These are phyloP conservation scores for Odobenus rosmarus DNA, from an alignment of 2,113 vertebrate species.

Conservation along the genomic window DNA sequence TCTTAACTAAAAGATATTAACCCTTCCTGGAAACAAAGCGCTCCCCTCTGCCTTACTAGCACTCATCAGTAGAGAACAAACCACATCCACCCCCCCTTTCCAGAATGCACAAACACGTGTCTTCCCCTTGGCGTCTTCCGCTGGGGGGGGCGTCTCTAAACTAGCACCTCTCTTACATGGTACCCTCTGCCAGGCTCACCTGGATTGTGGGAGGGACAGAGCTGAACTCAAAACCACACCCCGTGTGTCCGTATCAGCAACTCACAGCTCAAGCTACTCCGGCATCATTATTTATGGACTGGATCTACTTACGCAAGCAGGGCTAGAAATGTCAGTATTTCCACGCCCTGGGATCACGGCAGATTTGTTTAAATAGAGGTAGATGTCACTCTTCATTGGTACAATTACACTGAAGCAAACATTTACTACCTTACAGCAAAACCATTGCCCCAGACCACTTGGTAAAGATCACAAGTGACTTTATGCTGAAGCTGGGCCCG, in stretches of 20 bases:
- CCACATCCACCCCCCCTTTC: not conserved
- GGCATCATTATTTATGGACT: not conserved
- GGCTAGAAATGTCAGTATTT: not conserved
- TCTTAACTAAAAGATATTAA: not conserved
- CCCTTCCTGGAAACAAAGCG: not conserved
- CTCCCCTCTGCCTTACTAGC: not conserved
- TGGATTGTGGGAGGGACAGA: not conserved
- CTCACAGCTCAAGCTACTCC: not conserved
- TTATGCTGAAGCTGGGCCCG: not conserved
- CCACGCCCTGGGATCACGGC: accelerated
- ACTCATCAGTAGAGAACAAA: not conserved
- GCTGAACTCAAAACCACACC: not conserved
- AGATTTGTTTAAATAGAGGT: no score
- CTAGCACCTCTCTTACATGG: not conserved
- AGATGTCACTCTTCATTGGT: not conserved
- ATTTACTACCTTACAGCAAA: not conserved
- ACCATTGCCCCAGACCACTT: no score
- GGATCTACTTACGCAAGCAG: not conserved
- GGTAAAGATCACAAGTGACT: accelerated
- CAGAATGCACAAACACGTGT: not conserved
- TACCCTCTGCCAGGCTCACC: not conserved
- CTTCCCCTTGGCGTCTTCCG: no score
- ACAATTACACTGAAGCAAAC: not conserved
- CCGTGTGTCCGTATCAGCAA: not conserved
- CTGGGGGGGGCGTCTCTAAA: not conserved